A percentile compares a stretch with the other conserved stretches of the same genome.
Evolutionary conservation across 2,797 vertebrate genomes (phyloP).

Genomic region (Sandelia bainsii): DNA sequence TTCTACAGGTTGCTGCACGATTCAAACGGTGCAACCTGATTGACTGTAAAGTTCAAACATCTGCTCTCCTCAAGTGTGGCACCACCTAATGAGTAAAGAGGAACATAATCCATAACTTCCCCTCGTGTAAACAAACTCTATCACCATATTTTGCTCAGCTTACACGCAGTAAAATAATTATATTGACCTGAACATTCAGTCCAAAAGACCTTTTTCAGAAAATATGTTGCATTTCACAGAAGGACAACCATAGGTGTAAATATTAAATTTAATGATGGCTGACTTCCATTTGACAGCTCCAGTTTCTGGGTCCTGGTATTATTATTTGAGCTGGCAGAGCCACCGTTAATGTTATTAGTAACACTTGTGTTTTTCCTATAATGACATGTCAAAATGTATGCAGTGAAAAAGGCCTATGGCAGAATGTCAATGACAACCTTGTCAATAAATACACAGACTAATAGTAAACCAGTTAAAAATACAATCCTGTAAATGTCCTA

Average conservation of each 20-base stretch:
- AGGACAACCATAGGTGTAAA: constrained; percentile 1
- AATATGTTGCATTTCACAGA: not conserved
- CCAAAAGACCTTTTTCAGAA: not conserved
- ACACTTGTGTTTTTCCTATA: constrained; percentile 19
- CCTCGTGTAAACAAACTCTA: constrained; percentile 14
- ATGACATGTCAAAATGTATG: constrained; percentile 19
- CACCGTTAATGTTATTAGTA: constrained; percentile 14
- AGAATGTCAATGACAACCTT: not conserved
- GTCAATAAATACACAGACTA: constrained; percentile 15
- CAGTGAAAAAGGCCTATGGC: constrained; percentile 9
- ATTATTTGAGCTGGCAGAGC: constrained; percentile 14
- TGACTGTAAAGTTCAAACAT: constrained; percentile 45
- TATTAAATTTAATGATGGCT: constrained; percentile 5
- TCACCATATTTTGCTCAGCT: not conserved
- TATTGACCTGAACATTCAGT: not conserved
- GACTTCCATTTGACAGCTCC: constrained; percentile 5
- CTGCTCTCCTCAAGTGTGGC: constrained; percentile 44
- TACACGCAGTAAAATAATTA: not conserved
- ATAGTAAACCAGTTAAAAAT: constrained; percentile 7
- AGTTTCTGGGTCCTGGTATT: constrained; percentile 10
- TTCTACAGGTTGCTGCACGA: constrained; percentile 20
- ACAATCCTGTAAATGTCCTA: constrained; percentile 6
- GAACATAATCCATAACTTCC: constrained; percentile 10
- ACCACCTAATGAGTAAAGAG: constrained; percentile 16
- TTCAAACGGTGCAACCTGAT: constrained; percentile 39